These are phyloP conservation scores for Cynopterus brachyotis DNA, from an alignment of 2,113 vertebrate species.

Conservation along the genomic window DNA sequence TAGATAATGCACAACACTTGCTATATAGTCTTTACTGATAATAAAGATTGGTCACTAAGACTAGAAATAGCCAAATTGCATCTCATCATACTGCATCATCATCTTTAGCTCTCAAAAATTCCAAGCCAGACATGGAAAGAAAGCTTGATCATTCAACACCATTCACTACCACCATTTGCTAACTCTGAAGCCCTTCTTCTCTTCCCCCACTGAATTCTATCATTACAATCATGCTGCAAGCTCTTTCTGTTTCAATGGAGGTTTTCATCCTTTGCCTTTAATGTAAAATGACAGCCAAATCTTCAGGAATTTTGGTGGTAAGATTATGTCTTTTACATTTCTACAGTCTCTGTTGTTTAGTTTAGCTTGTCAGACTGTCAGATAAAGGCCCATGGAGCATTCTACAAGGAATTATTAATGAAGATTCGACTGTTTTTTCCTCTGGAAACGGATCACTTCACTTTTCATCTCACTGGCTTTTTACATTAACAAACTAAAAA, in stretches of 20 bases:
- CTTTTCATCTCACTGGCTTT: constrained; percentile 83
- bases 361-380: constrained; percentile 82
- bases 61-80: not conserved
- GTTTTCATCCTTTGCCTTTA: constrained; percentile 68
- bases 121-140: not conserved
- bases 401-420: constrained; percentile 85
- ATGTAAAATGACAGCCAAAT: constrained; percentile 82
- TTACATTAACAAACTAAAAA: constrained; percentile 86
- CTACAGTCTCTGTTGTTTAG: constrained; percentile 82
- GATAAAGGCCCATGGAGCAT: constrained; percentile 77
- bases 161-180: not conserved
- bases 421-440: constrained; percentile 81
- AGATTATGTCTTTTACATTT: constrained; percentile 83
- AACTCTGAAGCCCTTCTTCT: constrained; percentile 58
- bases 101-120: not conserved
- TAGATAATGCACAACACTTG: not conserved
- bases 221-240: constrained; percentile 59
- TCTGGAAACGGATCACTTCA: constrained; percentile 81
- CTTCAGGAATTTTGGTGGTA: constrained; percentile 75
- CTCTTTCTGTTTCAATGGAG: constrained; percentile 72
- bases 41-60: not conserved
- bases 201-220: constrained; percentile 63
- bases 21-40: not conserved
- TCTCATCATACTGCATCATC: not conserved
- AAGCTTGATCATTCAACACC: not conserved